Evolutionary conservation across 2,888 invertebrate genomes (phyloP), one percentile per base, ranked within the genome.

Genomic region (Pycnomerus fuliginosus): DNA sequence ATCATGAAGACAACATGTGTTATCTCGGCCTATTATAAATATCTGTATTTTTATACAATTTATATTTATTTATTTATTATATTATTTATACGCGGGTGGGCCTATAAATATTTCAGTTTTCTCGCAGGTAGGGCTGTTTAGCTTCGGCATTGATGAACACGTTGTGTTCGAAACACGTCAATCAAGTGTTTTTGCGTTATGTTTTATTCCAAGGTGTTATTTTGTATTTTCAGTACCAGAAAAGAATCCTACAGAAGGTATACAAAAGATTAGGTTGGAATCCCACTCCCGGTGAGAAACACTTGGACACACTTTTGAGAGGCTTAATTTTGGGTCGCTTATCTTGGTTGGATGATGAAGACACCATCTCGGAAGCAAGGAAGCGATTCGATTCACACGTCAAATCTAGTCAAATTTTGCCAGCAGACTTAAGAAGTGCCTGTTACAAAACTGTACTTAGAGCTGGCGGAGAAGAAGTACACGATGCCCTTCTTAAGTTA

Each of bases 371-470:
- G 12, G 90, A 93, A 70, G 93, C 94, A 0, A 83, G 82, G 62
- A 76, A 67, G 51, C 79, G 87, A 31, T 86, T 84, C 69, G 78
- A 80, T 46, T 77, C 76, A 45, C 93, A 93, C 70, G 68, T 79
- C 1, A 73, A 74, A 31, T 83, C 83, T 14, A 76, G 75, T 53
- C 64, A 72, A 29, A 65, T 74, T 12, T 76, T 93, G 51, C 82
- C 87, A 15, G 94, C 94, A n/a, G 96, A 94, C 76, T 75, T 93
- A 55, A 82, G 93, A 49, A 82, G 83, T 58, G 83, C 89, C 47
- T 93, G 93, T 59, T 96, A 95, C 75, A 84, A 85, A 66, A 90
- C 91, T 2, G 89, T 88, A 29, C 75, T 93, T 40, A 76, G 79
- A 53, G 84, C 84, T 11, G 88, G 83, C 2, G 79, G 87, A 65